Conservation (phyloP, 2,113 vertebrate genomes). For the Pan troglodytes region NHGRI_mPanTro3-v2.1_pri NC_072402.2:42935001-42935500, state of each 20-base stretch:
- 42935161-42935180: neutral
- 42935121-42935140: neutral
- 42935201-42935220: neutral
- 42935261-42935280: neutral
- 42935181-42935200: neutral
- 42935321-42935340: neutral
- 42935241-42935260: neutral
- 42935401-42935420: neutral
- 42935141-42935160: neutral
- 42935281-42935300: neutral
- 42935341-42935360: neutral
- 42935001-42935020: neutral
- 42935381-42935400: neutral
- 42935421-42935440: neutral
- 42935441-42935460: neutral
- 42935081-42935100: neutral
- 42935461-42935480: neutral
- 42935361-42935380: neutral
- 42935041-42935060: neutral
- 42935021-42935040: neutral
- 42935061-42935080: neutral
- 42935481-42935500: neutral
- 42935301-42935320: neutral
- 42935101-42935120: neutral
- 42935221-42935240: neutral